Evolutionary conservation across 2,797 vertebrate genomes (phyloP), one percentile per base, ranked within the genome.

Genomic region (Eutrigla gurnardus): DNA sequence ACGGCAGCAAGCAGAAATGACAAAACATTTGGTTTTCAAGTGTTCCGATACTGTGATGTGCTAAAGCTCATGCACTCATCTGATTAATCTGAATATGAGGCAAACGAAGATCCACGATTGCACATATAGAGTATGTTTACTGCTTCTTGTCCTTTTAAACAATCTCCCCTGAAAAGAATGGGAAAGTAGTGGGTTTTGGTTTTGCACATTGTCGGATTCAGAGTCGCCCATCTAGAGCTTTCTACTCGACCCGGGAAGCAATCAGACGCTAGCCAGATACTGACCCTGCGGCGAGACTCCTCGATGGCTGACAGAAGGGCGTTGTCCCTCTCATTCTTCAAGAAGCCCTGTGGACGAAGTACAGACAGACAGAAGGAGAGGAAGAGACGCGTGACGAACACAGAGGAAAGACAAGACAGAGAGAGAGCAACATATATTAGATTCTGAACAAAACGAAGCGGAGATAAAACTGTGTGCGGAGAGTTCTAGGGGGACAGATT

Each of bases 291-390:
- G 77, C 98, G 96, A 25, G 97, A 99, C 88, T 99, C 98, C 86
- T 99, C 98, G 50, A 99, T 99, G 86, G 97, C 97, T 17, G 98
- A 98, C 76, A 99, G 93, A 80, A 99, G 92, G 35, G 97, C 97
- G 94, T 99, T 99, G 90, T 99, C 98, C 87, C 98, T 96, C 91
- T 99, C 98, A 86, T 99, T 99, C 92, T 99, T 99, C 86, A 99
- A 88, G 94, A 98, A 99, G 72, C 98, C 97, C 98, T 99, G 92
- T 50, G 58, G 75, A 81, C 9, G 53, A 81, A 55, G 59, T 25
- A 64, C 40, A 80, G 66, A 77, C 60, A 33, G 58, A 70, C n/a
- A 35, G 47, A 75, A 18, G 13, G 18, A 70, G 78, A 61, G 39
- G 49, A 67, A 4, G 39, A 55, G 57, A 65, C 25, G 39, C 3